Evolutionary conservation across 2,888 invertebrate genomes (phyloP).

Genomic region (Portevinia maculata): DNA sequence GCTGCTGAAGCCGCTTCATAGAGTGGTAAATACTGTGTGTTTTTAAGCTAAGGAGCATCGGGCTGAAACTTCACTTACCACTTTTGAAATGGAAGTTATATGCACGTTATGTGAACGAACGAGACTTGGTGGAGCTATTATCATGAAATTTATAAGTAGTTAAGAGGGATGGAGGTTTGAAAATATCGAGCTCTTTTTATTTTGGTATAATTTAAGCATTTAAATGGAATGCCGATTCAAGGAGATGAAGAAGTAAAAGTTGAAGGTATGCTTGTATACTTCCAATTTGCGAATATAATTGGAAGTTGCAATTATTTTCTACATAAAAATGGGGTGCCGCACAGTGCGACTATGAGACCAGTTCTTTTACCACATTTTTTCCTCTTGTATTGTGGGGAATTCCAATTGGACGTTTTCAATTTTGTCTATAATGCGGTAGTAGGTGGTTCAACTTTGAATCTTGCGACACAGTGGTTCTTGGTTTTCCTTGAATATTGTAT

Average conservation of each 20-base stretch:
- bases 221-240: conserved; percentile 51
- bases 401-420: background rate
- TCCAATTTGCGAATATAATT: conserved; percentile 42
- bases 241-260: conserved; percentile 60
- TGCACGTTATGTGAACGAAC: conserved; percentile 28
- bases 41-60: conserved; percentile 15
- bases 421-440: too few relatives aligned
- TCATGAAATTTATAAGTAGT: conserved; percentile 7
- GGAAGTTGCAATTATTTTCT: conserved; percentile 10
- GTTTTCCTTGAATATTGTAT: too few relatives aligned
- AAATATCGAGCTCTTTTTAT: conserved; percentile 20
- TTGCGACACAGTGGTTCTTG: too few relatives aligned
- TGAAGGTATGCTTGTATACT: conserved; percentile 25
- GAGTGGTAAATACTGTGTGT: conserved; percentile 10
- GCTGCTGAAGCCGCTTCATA: conserved; percentile 10
- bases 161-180: conserved; percentile 16
- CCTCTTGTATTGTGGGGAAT: background rate
- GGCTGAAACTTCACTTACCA: conserved; percentile 46
- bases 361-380: conserved; percentile 21
- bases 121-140: conserved; percentile 65
- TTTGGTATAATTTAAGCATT: conserved; percentile 46
- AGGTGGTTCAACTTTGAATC: too few relatives aligned
- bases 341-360: conserved; percentile 31
- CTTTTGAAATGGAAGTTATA: conserved; percentile 17
- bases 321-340: conserved; percentile 10